Base-by-base conservation (phyloP, 2,797 vertebrate genomes). In the Dermochelys coriacea region DNA sequence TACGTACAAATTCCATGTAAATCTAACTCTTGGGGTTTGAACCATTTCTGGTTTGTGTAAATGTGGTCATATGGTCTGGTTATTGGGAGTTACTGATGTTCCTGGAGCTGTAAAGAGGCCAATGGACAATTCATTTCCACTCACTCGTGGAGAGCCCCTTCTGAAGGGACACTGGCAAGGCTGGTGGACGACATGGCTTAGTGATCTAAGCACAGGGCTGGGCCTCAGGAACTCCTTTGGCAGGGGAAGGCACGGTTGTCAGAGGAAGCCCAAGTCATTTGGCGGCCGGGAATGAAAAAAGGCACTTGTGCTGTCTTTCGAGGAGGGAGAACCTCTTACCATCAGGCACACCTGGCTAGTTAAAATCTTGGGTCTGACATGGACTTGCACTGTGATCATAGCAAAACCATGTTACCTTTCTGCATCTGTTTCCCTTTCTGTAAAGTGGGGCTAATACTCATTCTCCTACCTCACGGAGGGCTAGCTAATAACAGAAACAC, bases 81-180 rank as follows among this genome's bases (percentile, higher is more conserved):
- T 77, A 54, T 75, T 84, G 81, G 88, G 84, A 93, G 79, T 90
- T 31, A 15, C 52, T 80, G n/a, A 86, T 88, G 55, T 71, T 93
- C 88, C 61, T 83, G 84, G 49, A 92, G 77, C 57, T 71, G n/a
- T 23, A 41, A 71, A 71, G 68, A 71, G 19, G n/a, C 37, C 37
- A 71, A 71, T 71, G 68, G 68, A 37, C 37, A 41, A 10, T 41
- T 71, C 21, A 23, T 71, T 71, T 37, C n/a, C 37, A 23, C 37
- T 82, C 86, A 91, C 45, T 29, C 47, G 47, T 77, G 45, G 79
- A 89, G 88, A 91, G 12, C 85, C 94, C 84, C 92, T 95, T 79
- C 93, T 95, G 95, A 97, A 97, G 97, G 93, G 96, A 91, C 93
- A 93, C 57, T 41, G 96, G 96, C 96, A 97, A 96, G 97, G 95